Evolutionary conservation across 2,113 vertebrate species (phyloP), one percentile per base, ranked within the genome.

Genomic region (Scytalopus superciliaris): DNA sequence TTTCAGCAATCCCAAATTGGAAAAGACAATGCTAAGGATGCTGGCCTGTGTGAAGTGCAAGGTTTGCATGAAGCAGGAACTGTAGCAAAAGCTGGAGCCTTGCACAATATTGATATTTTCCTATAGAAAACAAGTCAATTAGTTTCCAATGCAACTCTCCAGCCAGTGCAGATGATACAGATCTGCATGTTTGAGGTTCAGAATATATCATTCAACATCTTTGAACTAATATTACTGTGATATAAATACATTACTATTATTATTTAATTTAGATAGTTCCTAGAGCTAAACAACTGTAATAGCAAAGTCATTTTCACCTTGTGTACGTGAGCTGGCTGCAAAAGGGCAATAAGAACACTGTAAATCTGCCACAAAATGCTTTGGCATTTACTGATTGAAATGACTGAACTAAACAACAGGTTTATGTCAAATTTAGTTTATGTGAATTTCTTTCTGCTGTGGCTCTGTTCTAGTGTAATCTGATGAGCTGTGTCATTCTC

Each of bases 1-100:
- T 53, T 82, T 93, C 30, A 76, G 88, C 89, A 95, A 94, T 47
- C 70, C 86, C 28, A 92, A 45, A 14, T 12, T 97, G 47, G 52
- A 83, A 88, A 93, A 63, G 31, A 4, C 23, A 49, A 28, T 94
- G 10, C 19, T 49, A 19, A 89, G 39, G 21, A 75, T 81, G 59
- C 23, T 90, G 11, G 2, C 21, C 44, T 74, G 6, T 42, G 13
- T 50, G 15, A 87, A 57, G 27, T 4, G 4, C 50, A 93, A 66
- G n/a, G 14, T 28, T 59, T 55, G 42, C 39, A 12, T 31, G 23
- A 69, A 9, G n/a, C n/a, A 87, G 59, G 7, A 47, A 17, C 11
- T 52, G 7, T 7, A 40, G 21, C 9, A 81, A 56, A 73, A 52
- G 17, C 23, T 64, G 44, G 14, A 79, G 19, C 3, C 5, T 25